phyloP scores from a whole-genome alignment of 2,113 vertebrate genomes.

The Phyllostomus hastatus region DNA sequence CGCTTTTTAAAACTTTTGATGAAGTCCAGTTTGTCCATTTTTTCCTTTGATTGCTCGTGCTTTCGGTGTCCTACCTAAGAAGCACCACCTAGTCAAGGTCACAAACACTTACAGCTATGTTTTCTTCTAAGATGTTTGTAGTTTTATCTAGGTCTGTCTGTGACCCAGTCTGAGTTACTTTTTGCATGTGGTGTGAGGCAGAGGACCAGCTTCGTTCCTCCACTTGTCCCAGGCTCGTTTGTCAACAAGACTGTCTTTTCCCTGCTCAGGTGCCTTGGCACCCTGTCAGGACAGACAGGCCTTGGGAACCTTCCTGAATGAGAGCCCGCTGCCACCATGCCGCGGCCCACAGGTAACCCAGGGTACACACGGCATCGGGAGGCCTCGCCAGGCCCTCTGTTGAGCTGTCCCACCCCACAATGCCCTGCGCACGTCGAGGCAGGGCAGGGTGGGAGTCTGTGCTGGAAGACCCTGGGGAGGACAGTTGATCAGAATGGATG shows the following conservation, averaged over 20 bases:
- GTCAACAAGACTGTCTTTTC: neutral
- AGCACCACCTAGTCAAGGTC: neutral
- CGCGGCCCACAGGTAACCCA: neutral
- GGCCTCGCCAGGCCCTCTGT: neutral
- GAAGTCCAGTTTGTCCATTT: neutral
- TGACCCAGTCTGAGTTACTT: neutral
- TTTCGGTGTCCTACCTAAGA: neutral
- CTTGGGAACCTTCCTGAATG: neutral
- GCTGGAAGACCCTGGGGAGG: neutral
- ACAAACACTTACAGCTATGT: neutral
- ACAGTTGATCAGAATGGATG: neutral
- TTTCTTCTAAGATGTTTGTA: neutral
- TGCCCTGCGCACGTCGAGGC: neutral
- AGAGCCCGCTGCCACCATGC: neutral
- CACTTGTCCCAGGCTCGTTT: neutral
- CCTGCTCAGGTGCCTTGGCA: neutral
- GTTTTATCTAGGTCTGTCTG: neutral
- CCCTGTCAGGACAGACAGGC: neutral
- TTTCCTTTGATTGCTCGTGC: neutral
- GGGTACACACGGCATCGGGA: neutral
- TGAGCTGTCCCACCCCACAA: neutral
- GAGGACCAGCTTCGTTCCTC: neutral
- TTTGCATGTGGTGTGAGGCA: neutral
- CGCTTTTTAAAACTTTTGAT: neutral
- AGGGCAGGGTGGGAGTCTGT: neutral